Percentiles rank a stretch among this genome's conserved stretches.
Evolutionary conservation across 2,113 vertebrate species (phyloP).

Genomic region (Helogale parvula): DNA sequence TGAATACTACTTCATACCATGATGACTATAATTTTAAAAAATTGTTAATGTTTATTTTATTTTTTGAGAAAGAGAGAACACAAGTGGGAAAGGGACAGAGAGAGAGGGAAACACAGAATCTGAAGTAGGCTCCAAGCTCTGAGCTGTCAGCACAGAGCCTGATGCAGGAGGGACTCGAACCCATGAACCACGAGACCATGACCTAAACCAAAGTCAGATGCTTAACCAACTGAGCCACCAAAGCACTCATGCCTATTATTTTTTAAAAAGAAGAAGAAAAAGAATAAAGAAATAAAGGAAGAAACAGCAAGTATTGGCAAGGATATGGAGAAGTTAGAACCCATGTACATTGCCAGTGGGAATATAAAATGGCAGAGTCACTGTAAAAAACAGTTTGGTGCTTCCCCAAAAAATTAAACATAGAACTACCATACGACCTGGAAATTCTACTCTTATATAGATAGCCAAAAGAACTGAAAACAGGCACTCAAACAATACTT

Average conservation of each 20-base stretch:
- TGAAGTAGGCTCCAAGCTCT: no score
- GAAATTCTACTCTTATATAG: background rate
- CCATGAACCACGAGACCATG: no score
- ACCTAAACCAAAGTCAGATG: no score
- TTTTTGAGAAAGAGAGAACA: no score
- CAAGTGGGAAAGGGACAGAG: no score
- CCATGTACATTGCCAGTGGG: background rate
- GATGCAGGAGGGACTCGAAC: no score
- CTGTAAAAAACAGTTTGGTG: background rate
- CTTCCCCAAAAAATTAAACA: background rate
- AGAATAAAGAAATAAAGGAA: background rate
- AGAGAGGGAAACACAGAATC: no score
- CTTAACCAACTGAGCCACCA: no score
- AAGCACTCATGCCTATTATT: background rate
- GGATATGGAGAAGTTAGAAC: background rate
- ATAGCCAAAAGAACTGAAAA: background rate
- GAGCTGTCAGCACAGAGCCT: no score
- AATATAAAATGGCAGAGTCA: background rate
- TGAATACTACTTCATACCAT: background rate
- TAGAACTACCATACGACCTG: background rate
- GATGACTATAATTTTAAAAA: background rate
- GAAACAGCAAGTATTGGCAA: background rate
- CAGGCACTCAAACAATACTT: background rate
- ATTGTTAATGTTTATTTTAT: background rate
- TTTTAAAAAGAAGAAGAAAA: background rate